Evolutionary conservation across 1,140 invertebrate species (phyloP).

Genomic region (Bombus pascuorum): DNA sequence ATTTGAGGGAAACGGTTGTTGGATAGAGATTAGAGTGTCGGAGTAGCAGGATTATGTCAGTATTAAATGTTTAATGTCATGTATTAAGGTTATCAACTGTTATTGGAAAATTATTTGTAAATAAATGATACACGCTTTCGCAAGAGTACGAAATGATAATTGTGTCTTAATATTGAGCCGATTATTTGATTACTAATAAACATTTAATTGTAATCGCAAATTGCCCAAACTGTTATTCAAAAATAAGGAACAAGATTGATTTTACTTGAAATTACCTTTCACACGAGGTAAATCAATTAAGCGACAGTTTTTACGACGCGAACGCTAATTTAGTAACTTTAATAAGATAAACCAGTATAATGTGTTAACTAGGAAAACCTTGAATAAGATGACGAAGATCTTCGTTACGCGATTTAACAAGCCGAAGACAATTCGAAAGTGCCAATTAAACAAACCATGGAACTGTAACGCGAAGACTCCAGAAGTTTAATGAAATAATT

Average conservation of each 20-base stretch:
- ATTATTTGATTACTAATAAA: not conserved
- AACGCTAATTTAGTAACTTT: not conserved
- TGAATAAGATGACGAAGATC: not conserved
- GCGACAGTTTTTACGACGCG: not conserved
- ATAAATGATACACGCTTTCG: not conserved
- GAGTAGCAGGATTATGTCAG: not conserved
- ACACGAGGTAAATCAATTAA: not conserved
- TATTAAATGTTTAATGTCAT: not conserved
- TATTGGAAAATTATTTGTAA: not conserved
- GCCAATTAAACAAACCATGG: slow-evolving; percentile 3
- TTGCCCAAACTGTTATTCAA: too few species aligned
- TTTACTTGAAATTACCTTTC: not conserved
- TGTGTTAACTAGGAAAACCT: not conserved
- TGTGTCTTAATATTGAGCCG: not conserved
- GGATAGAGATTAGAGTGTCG: not conserved
- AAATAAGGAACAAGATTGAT: not conserved
- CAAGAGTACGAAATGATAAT: not conserved
- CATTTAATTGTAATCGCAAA: too few species aligned
- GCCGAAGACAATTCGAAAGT: slow-evolving; percentile 4
- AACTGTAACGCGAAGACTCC: not conserved
- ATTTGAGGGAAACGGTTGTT: not conserved
- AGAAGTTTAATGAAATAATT: slow-evolving; percentile 1
- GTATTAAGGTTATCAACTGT: not conserved
- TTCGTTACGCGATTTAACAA: slow-evolving; percentile 11
- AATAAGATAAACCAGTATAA: not conserved